A percentile compares a stretch with the other conserved stretches of the same genome.
Evolutionary conservation across 2,888 invertebrate genomes (phyloP).

Genomic region (Drosophila prolongata): DNA sequence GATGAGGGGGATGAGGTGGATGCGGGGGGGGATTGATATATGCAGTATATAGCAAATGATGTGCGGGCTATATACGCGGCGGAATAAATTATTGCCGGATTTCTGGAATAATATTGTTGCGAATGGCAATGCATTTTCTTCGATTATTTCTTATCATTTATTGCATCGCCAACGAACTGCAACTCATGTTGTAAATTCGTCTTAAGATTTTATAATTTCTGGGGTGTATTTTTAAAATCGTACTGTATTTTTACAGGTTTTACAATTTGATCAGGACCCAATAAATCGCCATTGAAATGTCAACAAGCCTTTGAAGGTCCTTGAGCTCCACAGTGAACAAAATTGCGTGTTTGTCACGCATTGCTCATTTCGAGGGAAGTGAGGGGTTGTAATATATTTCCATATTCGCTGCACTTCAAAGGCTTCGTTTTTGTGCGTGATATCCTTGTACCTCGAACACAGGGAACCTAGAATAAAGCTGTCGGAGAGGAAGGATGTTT

Average conservation of each 20-base stretch:
- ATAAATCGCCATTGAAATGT: too few species aligned
- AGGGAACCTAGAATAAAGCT: conserved; percentile 21
- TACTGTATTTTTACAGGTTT: too few species aligned
- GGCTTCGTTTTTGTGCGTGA: conserved; percentile 30
- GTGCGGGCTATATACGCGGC: conserved; percentile 16
- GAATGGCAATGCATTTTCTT: conserved; percentile 1
- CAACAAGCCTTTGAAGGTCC: background rate
- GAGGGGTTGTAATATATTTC: conserved; percentile 3
- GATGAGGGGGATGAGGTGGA: conserved; percentile 28
- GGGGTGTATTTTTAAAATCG: too few species aligned
- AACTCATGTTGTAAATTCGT: too few species aligned
- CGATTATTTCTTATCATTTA: conserved; percentile 8
- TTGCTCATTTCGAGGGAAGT: conserved; percentile 23
- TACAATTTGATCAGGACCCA: too few species aligned
- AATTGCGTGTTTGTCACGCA: conserved; percentile 15
- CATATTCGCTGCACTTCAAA: conserved; percentile 4
- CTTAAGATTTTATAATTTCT: too few species aligned
- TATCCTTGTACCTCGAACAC: conserved; percentile 31
- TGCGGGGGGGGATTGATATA: conserved; percentile 22
- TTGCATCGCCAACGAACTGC: background rate
- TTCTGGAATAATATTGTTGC: conserved; percentile 27
- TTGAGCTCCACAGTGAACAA: conserved; percentile 6
- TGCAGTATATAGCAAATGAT: conserved; percentile 28
- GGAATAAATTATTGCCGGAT: conserved; percentile 24
- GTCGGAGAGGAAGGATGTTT: conserved; percentile 7